Base-by-base conservation (phyloP, 2,797 vertebrate genomes). In the Etheostoma nigrum region DNA sequence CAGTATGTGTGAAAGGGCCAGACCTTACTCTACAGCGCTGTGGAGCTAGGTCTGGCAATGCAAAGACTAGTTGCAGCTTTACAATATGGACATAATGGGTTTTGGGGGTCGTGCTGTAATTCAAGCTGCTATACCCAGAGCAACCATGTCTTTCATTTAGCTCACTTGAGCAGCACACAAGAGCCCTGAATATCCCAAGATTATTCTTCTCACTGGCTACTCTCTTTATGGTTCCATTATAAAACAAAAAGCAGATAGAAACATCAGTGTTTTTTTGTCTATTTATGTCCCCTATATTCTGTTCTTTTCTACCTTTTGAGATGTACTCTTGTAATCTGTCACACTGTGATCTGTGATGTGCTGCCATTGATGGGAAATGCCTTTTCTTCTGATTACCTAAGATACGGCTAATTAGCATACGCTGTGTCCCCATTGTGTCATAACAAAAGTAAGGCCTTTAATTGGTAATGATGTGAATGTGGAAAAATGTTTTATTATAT, bases 391-490 rank as follows among this genome's bases (percentile, higher is more conserved):
- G 66, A 83, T 78, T 82, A 66, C 66, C 89, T 21, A 55, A 88
- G 88, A 90, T 77, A 77, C 61, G 8, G 73, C 70, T 86, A 74
- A 87, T 89, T 87, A 89, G 85, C 76, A 81, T 54, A 72, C 27
- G 16, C 71, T 84, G 67, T 49, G 63, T 69, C 84, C 74, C 67
- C 83, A 72, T 89, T 90, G 86, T 86, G 82, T 88, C 65, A 57
- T 54, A 70, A 66, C 83, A 74, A 86, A 87, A 86, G 71, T 67
- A 74, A 63, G 78, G 55, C 78, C 73, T 74, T 90, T 88, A 86
- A 91, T 89, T 93, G 78, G 82, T 84, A 87, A 82, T 87, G 77
- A 88, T 78, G 78, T 82, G 76, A 89, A 87, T 82, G 79, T 80
- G 74, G 71, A 82, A 91, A 85, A 87, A 91, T 76, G 72, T 85